Percentiles rank a stretch among this genome's conserved stretches.
Evolutionary conservation across 2,113 vertebrate genomes (phyloP).

Genomic region (Nothobranchius furzeri): DNA sequence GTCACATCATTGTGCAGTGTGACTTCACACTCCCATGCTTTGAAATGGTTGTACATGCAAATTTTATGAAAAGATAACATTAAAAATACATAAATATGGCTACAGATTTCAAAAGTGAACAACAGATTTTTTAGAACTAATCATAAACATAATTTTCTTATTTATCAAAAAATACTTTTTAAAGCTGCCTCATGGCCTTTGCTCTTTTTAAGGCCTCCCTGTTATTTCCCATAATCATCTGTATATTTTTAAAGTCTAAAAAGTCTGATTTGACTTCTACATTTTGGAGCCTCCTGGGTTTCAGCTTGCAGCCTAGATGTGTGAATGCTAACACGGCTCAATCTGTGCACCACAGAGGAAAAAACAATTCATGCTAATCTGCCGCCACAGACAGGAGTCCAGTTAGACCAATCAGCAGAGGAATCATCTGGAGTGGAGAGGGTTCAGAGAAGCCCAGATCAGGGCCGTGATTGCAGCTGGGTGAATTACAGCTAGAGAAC

Average conservation of each 20-base stretch:
- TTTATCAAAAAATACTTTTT: not conserved
- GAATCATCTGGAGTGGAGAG: slow-evolving; percentile 80
- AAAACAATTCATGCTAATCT: slow-evolving; percentile 82
- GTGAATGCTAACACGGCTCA: slow-evolving; percentile 71
- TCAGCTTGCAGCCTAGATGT: slow-evolving; percentile 32
- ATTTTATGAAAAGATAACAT: no score
- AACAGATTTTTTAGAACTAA: not conserved
- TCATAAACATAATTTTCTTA: not conserved
- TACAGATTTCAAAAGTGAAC: no score
- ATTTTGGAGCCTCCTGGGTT: slow-evolving; percentile 20
- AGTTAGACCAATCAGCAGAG: slow-evolving; percentile 82
- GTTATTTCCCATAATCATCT: not conserved
- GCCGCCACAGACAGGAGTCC: slow-evolving; percentile 78
- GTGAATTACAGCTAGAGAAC: slow-evolving; percentile 79
- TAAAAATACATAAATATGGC: no score
- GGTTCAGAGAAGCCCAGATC: slow-evolving; percentile 71
- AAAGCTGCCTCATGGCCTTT: not conserved
- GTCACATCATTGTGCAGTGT: no score
- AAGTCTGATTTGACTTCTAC: slow-evolving; percentile 9
- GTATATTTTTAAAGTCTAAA: slow-evolving; percentile 24
- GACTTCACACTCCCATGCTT: no score
- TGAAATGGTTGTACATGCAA: no score
- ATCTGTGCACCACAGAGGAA: slow-evolving; percentile 74
- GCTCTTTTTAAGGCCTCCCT: not conserved
- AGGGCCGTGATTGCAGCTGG: slow-evolving; percentile 77